phyloP scores from a whole-genome alignment of 2,113 vertebrate species.

The Donacobius atricapilla region DNA sequence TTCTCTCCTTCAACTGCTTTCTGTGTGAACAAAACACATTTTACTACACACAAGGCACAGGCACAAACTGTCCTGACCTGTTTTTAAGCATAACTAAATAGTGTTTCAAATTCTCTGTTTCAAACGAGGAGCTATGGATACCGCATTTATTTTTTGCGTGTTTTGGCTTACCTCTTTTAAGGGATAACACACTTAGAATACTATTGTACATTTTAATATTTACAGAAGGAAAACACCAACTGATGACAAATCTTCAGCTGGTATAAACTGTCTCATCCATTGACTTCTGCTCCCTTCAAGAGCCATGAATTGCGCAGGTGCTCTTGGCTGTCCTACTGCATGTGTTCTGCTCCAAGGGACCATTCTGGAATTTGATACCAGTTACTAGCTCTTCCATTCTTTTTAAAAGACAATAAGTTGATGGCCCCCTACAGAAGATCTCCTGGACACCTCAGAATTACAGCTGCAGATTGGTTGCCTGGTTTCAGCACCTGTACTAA shows the following conservation, averaged over 20 bases:
- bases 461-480: neutral
- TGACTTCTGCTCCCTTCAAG: neutral
- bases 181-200: neutral
- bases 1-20: neutral
- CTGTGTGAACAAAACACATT: neutral
- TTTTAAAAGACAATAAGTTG: neutral
- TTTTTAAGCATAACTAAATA: neutral
- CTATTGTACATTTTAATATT: neutral
- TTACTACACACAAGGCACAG: neutral
- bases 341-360: neutral
- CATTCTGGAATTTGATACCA: neutral
- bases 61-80: neutral
- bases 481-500: constrained; percentile 8
- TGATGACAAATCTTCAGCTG: neutral
- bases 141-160: accelerated
- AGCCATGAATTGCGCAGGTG: neutral
- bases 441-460: neutral
- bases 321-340: neutral
- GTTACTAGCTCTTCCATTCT: neutral
- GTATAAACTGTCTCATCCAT: neutral
- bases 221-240: neutral
- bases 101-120: neutral
- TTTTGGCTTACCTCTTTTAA: neutral
- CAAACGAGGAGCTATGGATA: neutral
- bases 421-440: neutral